Evolutionary conservation across 2,113 vertebrate species (phyloP).

Genomic region (Syrrhaptes paradoxus): DNA sequence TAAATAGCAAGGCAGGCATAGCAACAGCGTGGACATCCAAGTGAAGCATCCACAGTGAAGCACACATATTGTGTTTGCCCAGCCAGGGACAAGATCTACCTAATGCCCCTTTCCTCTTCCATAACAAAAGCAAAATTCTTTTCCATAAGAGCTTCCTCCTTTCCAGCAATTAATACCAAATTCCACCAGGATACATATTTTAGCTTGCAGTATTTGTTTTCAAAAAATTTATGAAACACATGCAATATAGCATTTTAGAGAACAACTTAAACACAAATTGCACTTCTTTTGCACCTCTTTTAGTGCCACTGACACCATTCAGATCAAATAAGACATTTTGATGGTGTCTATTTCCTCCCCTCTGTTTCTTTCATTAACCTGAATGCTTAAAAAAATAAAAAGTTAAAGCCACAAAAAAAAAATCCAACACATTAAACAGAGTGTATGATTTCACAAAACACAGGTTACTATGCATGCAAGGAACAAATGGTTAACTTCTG

Average conservation of each 20-base stretch:
- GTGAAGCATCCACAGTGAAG: not conserved
- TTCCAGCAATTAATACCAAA: not conserved
- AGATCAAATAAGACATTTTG: not conserved
- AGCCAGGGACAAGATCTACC: not conserved
- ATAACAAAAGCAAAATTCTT: not conserved
- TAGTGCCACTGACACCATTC: not conserved
- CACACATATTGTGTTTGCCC: not conserved
- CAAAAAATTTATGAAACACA: not conserved
- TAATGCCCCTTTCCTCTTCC: not conserved
- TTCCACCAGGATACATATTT: not conserved
- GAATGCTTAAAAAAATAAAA: not conserved
- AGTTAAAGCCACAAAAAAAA: not conserved
- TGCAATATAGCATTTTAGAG: not conserved
- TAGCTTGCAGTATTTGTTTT: not conserved
- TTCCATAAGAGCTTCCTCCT: not conserved
- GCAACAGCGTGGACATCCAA: accelerated
- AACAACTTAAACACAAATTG: not conserved
- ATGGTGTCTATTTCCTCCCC: not conserved
- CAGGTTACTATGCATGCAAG: not conserved
- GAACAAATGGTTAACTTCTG: not conserved
- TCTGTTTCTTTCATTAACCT: not conserved
- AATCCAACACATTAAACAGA: not conserved
- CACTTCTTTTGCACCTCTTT: not conserved
- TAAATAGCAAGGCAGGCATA: not conserved
- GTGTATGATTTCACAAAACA: not conserved